A percentile compares a stretch with the other conserved stretches of the same genome.
Evolutionary conservation across 2,888 invertebrate species (phyloP).

Genomic region (Leucophora obtusa): DNA sequence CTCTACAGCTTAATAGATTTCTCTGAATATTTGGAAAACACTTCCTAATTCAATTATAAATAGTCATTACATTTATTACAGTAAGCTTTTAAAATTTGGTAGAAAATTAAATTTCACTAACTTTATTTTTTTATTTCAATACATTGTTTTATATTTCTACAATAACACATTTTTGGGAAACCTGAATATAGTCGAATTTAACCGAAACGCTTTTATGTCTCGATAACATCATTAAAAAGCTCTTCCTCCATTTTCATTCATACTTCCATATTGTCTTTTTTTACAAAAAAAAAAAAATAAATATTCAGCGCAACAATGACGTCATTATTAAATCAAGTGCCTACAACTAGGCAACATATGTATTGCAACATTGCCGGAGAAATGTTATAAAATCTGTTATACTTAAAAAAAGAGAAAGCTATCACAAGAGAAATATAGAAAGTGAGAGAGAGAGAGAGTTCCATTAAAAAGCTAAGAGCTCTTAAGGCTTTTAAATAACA

Average conservation of each 20-base stretch:
- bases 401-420: no score
- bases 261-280: conserved; percentile 44
- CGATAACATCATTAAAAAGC: conserved; percentile 40
- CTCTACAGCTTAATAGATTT: no score
- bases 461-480: neutral
- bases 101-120: no score
- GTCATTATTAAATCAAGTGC: conserved; percentile 30
- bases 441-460: neutral
- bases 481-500: neutral
- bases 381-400: conserved; percentile 51
- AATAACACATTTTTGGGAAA: neutral
- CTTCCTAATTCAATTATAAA: no score
- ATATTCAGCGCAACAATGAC: conserved; percentile 47
- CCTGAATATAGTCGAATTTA: conserved; percentile 28
- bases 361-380: conserved; percentile 40
- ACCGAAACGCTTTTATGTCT: neutral
- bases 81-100: no score
- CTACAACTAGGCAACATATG: neutral
- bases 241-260: conserved; percentile 62
- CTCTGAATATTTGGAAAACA: no score
- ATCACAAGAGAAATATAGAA: neutral
- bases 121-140: no score
- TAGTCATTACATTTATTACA: no score
- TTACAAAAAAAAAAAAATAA: conserved; percentile 22
- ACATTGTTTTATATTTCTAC: neutral